Conservation (phyloP, 2,797 vertebrate genomes). For the Gambelia wislizenii region DNA sequence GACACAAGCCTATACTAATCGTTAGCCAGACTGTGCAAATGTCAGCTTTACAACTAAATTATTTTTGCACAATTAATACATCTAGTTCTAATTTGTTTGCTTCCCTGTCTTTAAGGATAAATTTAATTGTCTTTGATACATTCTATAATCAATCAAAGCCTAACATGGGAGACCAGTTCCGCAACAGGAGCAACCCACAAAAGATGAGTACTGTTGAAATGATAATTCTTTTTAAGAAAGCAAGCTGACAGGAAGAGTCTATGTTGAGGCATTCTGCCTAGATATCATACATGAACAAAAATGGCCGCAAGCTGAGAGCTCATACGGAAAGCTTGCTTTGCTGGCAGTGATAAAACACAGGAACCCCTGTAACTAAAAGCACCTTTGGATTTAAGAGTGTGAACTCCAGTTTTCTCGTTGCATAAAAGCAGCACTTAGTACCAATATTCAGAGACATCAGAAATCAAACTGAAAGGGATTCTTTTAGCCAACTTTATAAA, state of each 20-base stretch:
- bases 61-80: conserved; percentile 3
- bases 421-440: conserved; percentile 9
- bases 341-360: background rate
- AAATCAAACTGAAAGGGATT: conserved; percentile 25
- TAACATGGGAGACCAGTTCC: background rate
- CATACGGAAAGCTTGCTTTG: background rate
- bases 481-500: background rate
- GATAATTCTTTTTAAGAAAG: conserved; percentile 9
- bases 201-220: background rate
- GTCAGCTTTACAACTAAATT: conserved; percentile 29
- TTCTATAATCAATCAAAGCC: conserved; percentile 44
- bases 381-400: conserved; percentile 17
- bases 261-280: background rate
- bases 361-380: conserved; percentile 20
- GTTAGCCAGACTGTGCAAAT: background rate
- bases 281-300: background rate
- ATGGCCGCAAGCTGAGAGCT: background rate
- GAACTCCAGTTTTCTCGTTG: background rate
- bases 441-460: background rate
- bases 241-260: background rate
- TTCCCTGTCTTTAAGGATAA: conserved; percentile 50
- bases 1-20: conserved; percentile 26
- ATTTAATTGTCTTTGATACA: conserved; percentile 28
- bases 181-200: background rate
- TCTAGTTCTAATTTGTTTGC: conserved; percentile 44